Evolutionary conservation across 1,140 invertebrate genomes (phyloP).

Genomic region (Musca domestica): DNA sequence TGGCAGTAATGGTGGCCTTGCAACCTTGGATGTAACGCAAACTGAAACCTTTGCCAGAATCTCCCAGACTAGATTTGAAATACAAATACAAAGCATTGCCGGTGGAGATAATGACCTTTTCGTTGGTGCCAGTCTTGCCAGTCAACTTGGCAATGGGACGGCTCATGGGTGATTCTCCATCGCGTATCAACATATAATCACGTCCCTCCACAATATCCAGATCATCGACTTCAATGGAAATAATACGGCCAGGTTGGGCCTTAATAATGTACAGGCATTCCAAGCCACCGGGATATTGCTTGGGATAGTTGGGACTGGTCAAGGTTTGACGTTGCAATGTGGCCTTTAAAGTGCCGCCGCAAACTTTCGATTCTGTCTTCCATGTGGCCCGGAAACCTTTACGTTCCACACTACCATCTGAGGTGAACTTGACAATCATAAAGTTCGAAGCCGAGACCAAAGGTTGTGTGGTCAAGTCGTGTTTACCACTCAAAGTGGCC

Average conservation of each 20-base stretch:
- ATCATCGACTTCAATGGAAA: constrained; percentile 87
- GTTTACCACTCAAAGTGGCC: constrained; percentile 86
- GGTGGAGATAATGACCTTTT: constrained; percentile 86
- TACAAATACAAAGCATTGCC: constrained; percentile 87
- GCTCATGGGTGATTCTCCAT: constrained; percentile 83
- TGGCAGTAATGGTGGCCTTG: constrained; percentile 73
- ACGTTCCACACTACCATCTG: constrained; percentile 88
- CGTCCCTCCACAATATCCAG: constrained; percentile 81
- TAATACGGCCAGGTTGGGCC: constrained; percentile 82
- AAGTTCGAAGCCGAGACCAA: constrained; percentile 95
- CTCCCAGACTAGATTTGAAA: constrained; percentile 85
- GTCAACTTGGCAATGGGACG: constrained; percentile 78
- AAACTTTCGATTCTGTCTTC: constrained; percentile 89
- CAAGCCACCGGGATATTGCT: constrained; percentile 87
- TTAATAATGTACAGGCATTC: constrained; percentile 92
- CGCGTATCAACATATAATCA: constrained; percentile 85
- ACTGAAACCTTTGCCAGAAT: constrained; percentile 86
- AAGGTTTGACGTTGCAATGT: constrained; percentile 79
- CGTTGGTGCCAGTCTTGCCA: constrained; percentile 73
- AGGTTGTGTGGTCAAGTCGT: constrained; percentile 76
- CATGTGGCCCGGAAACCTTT: constrained; percentile 91
- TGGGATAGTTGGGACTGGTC: constrained; percentile 87
- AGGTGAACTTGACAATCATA: constrained; percentile 96
- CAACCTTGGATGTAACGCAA: constrained; percentile 88
- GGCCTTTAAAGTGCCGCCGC: constrained; percentile 79